Evolutionary conservation across 2,888 invertebrate genomes (phyloP).

Genomic region (Clepsis dumicolana): DNA sequence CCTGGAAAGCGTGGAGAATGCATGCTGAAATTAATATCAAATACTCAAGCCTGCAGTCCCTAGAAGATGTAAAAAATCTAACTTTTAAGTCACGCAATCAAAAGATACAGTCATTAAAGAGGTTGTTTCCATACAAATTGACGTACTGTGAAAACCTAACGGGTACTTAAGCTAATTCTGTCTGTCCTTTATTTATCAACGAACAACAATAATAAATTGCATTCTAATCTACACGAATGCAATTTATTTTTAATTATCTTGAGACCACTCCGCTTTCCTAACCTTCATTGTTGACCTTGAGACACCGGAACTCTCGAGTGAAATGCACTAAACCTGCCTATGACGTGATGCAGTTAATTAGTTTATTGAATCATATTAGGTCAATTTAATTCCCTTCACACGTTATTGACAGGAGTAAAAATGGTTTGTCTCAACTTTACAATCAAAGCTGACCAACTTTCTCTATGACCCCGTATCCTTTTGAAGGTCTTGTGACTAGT

Average conservation of each 20-base stretch:
- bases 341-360: slow-evolving; percentile 51
- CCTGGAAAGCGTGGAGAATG: too few relatives aligned
- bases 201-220: slow-evolving; percentile 38
- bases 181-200: slow-evolving; percentile 23
- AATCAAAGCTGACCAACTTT: background rate
- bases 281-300: slow-evolving; percentile 70
- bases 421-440: background rate
- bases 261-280: slow-evolving; percentile 57
- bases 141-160: too few relatives aligned
- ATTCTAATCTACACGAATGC: slow-evolving; percentile 29
- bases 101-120: too few relatives aligned
- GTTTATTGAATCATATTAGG: slow-evolving; percentile 15
- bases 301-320: slow-evolving; percentile 54
- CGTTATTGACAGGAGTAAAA: background rate
- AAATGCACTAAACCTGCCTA: slow-evolving; percentile 53
- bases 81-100: too few relatives aligned
- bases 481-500: slow-evolving; percentile 30
- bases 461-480: slow-evolving; percentile 11
- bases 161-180: too few relatives aligned
- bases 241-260: slow-evolving; percentile 41
- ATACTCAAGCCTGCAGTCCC: too few relatives aligned
- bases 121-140: too few relatives aligned
- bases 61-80: too few relatives aligned
- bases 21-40: too few relatives aligned
- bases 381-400: background rate